These are phyloP conservation scores for Drosophila monieri DNA, from an alignment of 2,888 invertebrate genomes.

Conservation along the genomic window DNA sequence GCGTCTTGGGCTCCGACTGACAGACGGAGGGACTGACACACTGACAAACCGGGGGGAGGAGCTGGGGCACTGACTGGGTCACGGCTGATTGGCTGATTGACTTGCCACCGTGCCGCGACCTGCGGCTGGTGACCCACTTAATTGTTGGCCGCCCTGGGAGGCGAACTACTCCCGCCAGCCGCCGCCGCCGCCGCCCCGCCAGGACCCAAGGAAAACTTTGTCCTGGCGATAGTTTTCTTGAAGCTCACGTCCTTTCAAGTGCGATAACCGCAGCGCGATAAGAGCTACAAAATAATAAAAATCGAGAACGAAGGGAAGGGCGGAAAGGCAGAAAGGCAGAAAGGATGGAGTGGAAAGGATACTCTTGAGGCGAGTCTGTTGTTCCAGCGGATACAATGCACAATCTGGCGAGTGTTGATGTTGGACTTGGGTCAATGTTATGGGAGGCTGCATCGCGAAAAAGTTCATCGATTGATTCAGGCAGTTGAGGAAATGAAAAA, in stretches of 20 bases:
- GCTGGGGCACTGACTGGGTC: constrained; percentile 25
- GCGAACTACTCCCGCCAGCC: constrained; percentile 35
- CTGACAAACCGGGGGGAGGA: too few relatives aligned
- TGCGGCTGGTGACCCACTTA: constrained; percentile 57
- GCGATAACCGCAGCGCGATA: constrained; percentile 23
- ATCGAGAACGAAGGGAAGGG: neutral
- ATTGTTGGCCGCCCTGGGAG: constrained; percentile 51
- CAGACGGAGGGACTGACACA: constrained; percentile 11
- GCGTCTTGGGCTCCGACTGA: neutral
- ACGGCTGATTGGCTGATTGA: constrained; percentile 71
- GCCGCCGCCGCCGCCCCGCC: neutral
- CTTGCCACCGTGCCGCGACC: constrained; percentile 57
- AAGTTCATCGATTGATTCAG: neutral
- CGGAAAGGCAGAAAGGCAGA: neutral
- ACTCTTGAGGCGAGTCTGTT: constrained; percentile 24
- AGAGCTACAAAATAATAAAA: constrained; percentile 5
- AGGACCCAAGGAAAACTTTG: neutral
- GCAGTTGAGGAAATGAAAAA: neutral
- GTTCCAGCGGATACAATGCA: constrained; percentile 16
- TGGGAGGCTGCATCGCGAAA: constrained; percentile 5
- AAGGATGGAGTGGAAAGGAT: constrained; percentile 15
- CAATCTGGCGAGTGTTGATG: constrained; percentile 25
- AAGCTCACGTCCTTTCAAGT: constrained; percentile 21
- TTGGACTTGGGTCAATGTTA: constrained; percentile 28
- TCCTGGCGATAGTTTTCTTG: constrained; percentile 1